phyloP scores from a whole-genome alignment of 2,113 vertebrate genomes.

The Eubucco bourcierii region DNA sequence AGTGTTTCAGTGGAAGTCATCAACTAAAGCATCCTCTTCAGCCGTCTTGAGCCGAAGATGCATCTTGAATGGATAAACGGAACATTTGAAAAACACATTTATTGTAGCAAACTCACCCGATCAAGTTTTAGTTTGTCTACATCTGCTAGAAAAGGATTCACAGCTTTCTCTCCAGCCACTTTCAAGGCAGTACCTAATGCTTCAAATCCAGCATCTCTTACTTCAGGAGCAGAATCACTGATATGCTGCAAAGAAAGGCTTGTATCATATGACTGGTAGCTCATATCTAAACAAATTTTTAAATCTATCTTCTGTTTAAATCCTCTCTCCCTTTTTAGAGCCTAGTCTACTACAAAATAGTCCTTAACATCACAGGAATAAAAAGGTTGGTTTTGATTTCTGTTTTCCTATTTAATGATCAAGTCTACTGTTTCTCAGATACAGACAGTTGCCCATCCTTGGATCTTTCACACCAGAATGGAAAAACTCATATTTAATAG shows the following conservation, averaged over 20 bases:
- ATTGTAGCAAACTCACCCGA: slow-evolving; percentile 76
- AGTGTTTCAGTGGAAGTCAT: not conserved
- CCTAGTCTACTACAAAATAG: not conserved
- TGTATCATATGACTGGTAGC: not conserved
- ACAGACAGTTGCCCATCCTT: not conserved
- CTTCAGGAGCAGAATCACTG: slow-evolving; percentile 94
- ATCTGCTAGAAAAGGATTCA: slow-evolving; percentile 92
- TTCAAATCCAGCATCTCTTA: slow-evolving; percentile 96
- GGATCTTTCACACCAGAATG: not conserved
- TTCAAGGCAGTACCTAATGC: slow-evolving; percentile 94
- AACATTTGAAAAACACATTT: not conserved
- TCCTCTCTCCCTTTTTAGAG: not conserved
- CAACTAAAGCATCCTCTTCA: not conserved
- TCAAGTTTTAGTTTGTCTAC: slow-evolving; percentile 97
- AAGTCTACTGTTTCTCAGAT: not conserved
- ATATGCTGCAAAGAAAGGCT: slow-evolving; percentile 83
- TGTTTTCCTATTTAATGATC: not conserved
- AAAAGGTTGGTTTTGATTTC: not conserved
- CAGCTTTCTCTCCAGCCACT: slow-evolving; percentile 94
- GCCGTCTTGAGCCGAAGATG: not conserved
- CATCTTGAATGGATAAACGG: not conserved
- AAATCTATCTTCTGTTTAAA: not conserved
- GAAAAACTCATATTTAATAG: not conserved
- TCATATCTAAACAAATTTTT: not conserved
- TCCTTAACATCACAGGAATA: not conserved